Conservation (phyloP, 2,888 invertebrate genomes). For the Eubasilissa splendida region DNA sequence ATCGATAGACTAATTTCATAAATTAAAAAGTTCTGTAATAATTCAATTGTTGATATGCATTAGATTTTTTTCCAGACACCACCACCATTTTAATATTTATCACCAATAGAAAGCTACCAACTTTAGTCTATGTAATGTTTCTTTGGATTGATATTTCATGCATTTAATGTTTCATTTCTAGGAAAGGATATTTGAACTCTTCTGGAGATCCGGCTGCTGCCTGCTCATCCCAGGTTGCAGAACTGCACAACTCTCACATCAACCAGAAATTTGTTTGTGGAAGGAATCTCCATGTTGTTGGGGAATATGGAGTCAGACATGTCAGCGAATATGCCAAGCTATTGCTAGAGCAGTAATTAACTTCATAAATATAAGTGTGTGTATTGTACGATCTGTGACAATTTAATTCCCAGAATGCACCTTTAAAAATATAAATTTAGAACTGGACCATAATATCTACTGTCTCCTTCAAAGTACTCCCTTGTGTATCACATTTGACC, state of each 20-base stretch:
- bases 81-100: neutral
- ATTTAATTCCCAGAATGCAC: too few relatives aligned
- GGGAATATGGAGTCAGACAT: conserved; percentile 49
- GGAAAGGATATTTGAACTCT: conserved; percentile 70
- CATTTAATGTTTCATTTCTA: conserved; percentile 60
- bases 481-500: too few relatives aligned
- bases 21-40: too few relatives aligned
- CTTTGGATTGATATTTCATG: neutral
- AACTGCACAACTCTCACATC: conserved; percentile 75
- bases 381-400: too few relatives aligned
- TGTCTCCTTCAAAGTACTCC: too few relatives aligned
- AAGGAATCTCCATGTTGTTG: conserved; percentile 65
- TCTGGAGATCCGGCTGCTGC: conserved; percentile 79
- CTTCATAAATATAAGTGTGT: too few relatives aligned
- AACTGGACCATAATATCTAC: too few relatives aligned
- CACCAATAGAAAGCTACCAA: too few relatives aligned
- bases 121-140: too few relatives aligned
- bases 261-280: conserved; percentile 67
- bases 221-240: conserved; percentile 74
- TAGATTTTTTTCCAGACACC: neutral
- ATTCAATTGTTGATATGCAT: neutral
- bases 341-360: conserved; percentile 19
- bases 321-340: conserved; percentile 43
- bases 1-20: too few relatives aligned
- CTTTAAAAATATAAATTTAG: too few relatives aligned